A percentile compares a stretch with the other conserved stretches of the same genome.
Conservation (phyloP, 2,888 invertebrate species). For the Tipula helvola region DNA sequence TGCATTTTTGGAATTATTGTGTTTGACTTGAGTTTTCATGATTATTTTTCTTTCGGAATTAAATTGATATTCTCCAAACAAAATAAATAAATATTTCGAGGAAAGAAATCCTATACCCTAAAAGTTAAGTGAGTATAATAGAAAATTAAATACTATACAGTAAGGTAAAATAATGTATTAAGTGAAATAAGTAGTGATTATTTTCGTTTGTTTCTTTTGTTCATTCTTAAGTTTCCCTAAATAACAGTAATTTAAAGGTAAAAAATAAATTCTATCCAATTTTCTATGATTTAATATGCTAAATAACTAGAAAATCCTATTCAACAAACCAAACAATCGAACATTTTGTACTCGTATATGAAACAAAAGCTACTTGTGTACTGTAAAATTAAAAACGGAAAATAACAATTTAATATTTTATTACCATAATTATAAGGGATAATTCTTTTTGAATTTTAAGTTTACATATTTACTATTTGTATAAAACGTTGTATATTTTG, state of each 20-base stretch:
- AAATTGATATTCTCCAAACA: too few species aligned
- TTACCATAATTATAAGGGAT: not conserved
- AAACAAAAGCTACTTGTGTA: not conserved
- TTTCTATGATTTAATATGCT: not conserved
- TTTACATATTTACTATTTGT: not conserved
- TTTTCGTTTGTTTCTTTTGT: not conserved
- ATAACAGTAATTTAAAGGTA: not conserved
- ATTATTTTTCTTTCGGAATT: too few species aligned
- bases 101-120: too few species aligned
- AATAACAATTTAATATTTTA: not conserved
- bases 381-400: not conserved
- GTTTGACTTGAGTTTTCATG: too few species aligned
- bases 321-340: not conserved
- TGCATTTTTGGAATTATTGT: too few species aligned
- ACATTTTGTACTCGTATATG: not conserved
- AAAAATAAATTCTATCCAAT: not conserved
- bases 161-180: too few species aligned
- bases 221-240: not conserved
- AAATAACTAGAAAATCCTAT: not conserved
- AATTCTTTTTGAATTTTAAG: not conserved
- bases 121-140: too few species aligned
- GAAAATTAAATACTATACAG: too few species aligned
- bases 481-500: not conserved
- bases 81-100: too few species aligned
- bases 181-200: too few species aligned